phyloP scores from a whole-genome alignment of 2,113 vertebrate species.

The Anoplopoma fimbria region DNA sequence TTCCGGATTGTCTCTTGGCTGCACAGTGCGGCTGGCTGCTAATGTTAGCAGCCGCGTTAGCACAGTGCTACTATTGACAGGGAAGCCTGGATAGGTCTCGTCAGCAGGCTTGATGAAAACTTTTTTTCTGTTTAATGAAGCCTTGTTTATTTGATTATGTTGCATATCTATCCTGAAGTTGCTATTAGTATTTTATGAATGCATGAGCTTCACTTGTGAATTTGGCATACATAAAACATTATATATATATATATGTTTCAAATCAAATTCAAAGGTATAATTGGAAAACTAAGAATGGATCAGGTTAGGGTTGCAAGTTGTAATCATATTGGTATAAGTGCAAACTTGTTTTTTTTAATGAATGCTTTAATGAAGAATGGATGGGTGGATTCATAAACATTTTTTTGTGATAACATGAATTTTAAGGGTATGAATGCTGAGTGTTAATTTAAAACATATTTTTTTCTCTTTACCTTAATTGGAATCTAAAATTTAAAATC shows the following conservation, averaged over 20 bases:
- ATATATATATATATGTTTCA: too few relatives aligned
- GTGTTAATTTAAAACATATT: not conserved
- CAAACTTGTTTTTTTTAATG: not conserved
- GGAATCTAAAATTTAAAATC: not conserved
- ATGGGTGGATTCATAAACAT: too few relatives aligned
- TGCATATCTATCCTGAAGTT: rapidly evolving
- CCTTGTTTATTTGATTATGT: rapidly evolving
- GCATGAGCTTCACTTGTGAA: not conserved
- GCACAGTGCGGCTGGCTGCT: conserved; percentile 28
- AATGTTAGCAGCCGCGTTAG: conserved; percentile 63
- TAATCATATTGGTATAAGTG: not conserved
- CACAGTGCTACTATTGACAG: conserved; percentile 38
- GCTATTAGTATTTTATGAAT: rapidly evolving
- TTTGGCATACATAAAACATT: not conserved
- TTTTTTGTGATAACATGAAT: too few relatives aligned
- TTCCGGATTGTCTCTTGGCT: not conserved
- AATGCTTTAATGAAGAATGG: not conserved
- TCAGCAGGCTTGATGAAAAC: not conserved
- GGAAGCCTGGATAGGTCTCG: too few relatives aligned
- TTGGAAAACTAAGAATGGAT: too few relatives aligned
- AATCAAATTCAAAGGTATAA: too few relatives aligned
- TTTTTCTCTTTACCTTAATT: not conserved
- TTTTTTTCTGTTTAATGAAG: not conserved
- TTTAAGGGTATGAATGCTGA: not conserved
- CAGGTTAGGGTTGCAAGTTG: too few relatives aligned